Conservation (phyloP, 2,888 invertebrate genomes). For the Cinara cedri region DNA sequence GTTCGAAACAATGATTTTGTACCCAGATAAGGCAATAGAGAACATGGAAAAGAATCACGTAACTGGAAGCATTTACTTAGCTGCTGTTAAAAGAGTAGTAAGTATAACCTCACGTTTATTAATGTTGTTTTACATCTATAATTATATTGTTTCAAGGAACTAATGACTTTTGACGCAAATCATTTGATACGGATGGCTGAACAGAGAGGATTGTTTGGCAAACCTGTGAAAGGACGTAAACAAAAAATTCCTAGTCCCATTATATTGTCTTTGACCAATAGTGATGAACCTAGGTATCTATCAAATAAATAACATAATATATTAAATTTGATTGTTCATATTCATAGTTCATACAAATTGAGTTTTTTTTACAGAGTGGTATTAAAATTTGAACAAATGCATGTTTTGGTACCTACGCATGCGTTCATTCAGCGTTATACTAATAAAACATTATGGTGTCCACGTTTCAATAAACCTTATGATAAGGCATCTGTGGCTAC, state of each 20-base stretch:
- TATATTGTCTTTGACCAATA: conserved; percentile 47
- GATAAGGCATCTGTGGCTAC: conserved; percentile 9
- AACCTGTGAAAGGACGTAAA: conserved; percentile 58
- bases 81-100: conserved; percentile 51
- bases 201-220: conserved; percentile 77
- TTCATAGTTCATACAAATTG: background rate
- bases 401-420: conserved; percentile 32
- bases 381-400: conserved; percentile 52
- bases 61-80: conserved; percentile 51
- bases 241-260: conserved; percentile 41
- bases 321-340: background rate
- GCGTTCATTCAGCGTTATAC: conserved; percentile 29
- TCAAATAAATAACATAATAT: background rate
- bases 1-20: conserved; percentile 48
- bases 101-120: no score
- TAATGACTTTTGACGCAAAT: conserved; percentile 79
- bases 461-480: conserved; percentile 31
- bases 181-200: conserved; percentile 86
- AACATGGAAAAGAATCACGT: conserved; percentile 38
- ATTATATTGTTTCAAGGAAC: conserved; percentile 65
- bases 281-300: conserved; percentile 39
- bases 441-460: background rate
- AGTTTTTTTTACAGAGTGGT: conserved; percentile 13
- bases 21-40: conserved; percentile 40
- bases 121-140: no score